A percentile compares a stretch with the other conserved stretches of the same genome.
These are phyloP conservation scores for Gastracanthus pulcherrimus DNA, from an alignment of 2,888 invertebrate genomes.

Conservation along the genomic window DNA sequence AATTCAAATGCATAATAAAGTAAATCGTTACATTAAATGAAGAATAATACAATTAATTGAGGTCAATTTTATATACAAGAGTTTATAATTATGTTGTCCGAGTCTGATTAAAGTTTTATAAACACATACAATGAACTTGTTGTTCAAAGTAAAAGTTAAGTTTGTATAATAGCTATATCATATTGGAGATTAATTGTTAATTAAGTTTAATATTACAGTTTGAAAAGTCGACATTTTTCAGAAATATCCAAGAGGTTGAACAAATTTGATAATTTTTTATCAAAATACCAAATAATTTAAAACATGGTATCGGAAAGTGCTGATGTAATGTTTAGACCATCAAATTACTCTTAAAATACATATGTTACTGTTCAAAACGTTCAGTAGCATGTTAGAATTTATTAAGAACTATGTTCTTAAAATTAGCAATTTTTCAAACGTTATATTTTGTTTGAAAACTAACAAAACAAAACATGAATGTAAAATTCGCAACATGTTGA, in stretches of 20 bases:
- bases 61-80: neutral
- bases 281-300: neutral
- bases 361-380: conserved; percentile 13
- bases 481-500: conserved; percentile 28
- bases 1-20: conserved; percentile 37
- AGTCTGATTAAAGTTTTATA: neutral
- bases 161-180: neutral
- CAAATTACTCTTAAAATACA: conserved; percentile 22
- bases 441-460: conserved; percentile 26
- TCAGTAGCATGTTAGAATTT: conserved; percentile 19
- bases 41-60: neutral
- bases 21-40: conserved; percentile 18
- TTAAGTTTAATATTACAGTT: neutral
- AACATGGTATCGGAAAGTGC: neutral
- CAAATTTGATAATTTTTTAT: conserved; percentile 21
- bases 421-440: conserved; percentile 16
- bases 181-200: neutral
- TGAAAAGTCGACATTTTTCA: neutral
- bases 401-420: neutral
- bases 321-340: conserved; percentile 6
- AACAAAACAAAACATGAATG: conserved; percentile 1
- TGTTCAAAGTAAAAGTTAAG: neutral
- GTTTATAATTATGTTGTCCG: neutral
- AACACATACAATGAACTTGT: neutral
- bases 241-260: conserved; percentile 16